Conservation (phyloP, 53 echinoderm and acorn worm species). For the Temnopleurus reevesii region DNA sequence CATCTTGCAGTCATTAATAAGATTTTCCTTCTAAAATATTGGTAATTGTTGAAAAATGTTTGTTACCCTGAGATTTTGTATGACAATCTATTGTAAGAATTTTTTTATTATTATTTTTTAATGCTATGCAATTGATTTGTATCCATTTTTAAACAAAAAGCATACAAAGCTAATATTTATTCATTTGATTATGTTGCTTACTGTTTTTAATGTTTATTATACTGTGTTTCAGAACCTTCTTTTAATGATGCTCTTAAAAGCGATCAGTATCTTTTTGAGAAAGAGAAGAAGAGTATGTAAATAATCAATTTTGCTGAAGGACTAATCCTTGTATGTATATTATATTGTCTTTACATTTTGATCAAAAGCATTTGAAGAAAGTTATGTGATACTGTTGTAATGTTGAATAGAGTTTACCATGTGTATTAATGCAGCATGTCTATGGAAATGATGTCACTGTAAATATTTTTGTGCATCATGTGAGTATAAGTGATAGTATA, state of each 20-base stretch:
- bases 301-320: slow-evolving; percentile 36
- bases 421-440: slow-evolving; percentile 9
- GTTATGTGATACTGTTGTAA: neutral
- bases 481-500: slow-evolving; percentile 46
- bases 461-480: slow-evolving; percentile 49
- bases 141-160: slow-evolving; percentile 26
- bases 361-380: slow-evolving; percentile 41
- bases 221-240: neutral
- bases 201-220: neutral
- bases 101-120: neutral
- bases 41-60: neutral
- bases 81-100: neutral
- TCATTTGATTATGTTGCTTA: neutral
- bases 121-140: slow-evolving; percentile 62
- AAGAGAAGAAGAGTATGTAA: neutral
- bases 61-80: neutral
- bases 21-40: neutral
- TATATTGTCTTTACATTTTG: slow-evolving; percentile 49
- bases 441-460: slow-evolving; percentile 18
- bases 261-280: slow-evolving; percentile 12
- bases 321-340: slow-evolving; percentile 30
- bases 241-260: neutral
- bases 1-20: too few relatives aligned
- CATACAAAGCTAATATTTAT: slow-evolving; percentile 35
- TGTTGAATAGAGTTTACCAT: neutral